phyloP scores from a whole-genome alignment of 2,797 vertebrate genomes.

The Malurus leucopterus region DNA sequence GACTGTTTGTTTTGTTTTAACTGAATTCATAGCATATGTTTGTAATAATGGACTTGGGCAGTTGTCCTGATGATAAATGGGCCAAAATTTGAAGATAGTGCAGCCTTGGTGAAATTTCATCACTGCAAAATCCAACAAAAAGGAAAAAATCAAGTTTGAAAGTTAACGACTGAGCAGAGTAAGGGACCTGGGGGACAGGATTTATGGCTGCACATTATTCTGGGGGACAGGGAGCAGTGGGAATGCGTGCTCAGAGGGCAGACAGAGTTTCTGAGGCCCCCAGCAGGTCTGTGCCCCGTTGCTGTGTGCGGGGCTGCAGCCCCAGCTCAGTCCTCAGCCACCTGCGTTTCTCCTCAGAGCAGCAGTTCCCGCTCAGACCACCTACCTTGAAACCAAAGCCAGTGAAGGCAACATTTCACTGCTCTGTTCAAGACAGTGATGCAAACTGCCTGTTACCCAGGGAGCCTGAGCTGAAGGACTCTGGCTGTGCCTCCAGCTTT shows the following conservation, averaged over 20 bases:
- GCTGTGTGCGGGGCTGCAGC: background rate
- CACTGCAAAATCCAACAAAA: background rate
- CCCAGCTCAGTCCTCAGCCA: background rate
- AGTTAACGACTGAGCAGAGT: background rate
- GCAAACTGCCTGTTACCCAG: background rate
- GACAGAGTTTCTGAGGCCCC: background rate
- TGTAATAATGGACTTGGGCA: constrained; percentile 29
- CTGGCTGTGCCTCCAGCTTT: background rate
- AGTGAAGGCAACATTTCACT: constrained; percentile 5
- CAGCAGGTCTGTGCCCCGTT: background rate
- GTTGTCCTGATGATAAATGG: constrained; percentile 25
- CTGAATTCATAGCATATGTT: constrained; percentile 49
- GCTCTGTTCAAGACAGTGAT: background rate
- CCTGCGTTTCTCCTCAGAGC: constrained; percentile 29
- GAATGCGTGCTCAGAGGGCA: background rate
- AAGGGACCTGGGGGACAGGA: background rate
- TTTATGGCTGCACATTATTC: background rate
- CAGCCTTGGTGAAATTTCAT: constrained; percentile 24
- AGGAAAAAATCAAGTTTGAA: background rate
- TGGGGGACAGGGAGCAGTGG: background rate
- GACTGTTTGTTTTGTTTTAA: constrained; percentile 59
- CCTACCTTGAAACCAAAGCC: constrained; percentile 46
- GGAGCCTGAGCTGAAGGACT: background rate
- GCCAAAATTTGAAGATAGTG: constrained; percentile 35
- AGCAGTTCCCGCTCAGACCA: constrained; percentile 35